These are phyloP conservation scores for Ips typographus DNA, from an alignment of 1,140 invertebrate species.

Conservation along the genomic window DNA sequence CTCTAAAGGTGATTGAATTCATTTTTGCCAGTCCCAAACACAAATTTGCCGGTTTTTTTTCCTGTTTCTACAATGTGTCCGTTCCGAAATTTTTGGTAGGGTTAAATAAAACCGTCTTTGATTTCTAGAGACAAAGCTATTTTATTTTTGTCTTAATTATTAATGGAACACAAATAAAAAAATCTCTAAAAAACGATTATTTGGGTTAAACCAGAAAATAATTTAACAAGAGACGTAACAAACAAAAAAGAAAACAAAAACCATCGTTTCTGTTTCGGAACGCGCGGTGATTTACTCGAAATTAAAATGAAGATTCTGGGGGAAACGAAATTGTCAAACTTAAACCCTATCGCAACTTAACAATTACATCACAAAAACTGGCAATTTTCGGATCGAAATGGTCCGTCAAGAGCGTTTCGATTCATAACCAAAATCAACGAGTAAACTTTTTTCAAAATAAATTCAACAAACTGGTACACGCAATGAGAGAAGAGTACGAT, in stretches of 20 bases:
- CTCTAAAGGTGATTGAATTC: too few species aligned
- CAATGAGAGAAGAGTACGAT: constrained; percentile 10
- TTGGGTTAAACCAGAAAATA: constrained; percentile 1
- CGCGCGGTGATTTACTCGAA: neutral
- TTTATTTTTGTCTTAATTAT: constrained; percentile 7
- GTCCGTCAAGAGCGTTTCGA: neutral
- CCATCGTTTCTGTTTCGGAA: neutral
- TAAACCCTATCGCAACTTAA: neutral
- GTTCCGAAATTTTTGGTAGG: neutral
- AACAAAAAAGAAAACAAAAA: neutral
- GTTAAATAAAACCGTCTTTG: neutral
- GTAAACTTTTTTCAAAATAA: constrained; percentile 2
- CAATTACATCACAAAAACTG: neutral
- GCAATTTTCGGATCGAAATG: neutral
- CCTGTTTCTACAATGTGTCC: neutral
- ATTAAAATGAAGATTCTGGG: neutral
- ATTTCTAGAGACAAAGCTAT: neutral
- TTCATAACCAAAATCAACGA: constrained; percentile 12
- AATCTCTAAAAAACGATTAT: neutral
- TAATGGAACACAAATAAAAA: constrained; percentile 8
- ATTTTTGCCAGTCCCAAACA: neutral
- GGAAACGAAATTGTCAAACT: neutral
- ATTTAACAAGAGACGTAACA: constrained; percentile 6
- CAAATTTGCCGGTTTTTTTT: neutral
- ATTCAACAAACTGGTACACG: constrained; percentile 5